These are phyloP conservation scores for Lamellibrachia columna DNA, from an alignment of 2,888 invertebrate species.

Conservation along the genomic window DNA sequence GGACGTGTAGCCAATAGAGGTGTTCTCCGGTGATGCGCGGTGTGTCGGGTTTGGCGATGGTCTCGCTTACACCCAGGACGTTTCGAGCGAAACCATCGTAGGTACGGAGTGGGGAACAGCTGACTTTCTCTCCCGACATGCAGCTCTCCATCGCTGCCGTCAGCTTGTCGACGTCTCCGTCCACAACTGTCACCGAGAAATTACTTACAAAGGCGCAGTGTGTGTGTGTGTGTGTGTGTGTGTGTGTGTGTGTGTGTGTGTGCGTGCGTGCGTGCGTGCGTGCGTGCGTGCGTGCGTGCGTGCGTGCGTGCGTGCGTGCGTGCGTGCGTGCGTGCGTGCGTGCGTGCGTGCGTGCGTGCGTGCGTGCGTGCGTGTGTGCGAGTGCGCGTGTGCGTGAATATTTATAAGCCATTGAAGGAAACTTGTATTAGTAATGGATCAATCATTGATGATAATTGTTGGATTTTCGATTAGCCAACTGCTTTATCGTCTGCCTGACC, in stretches of 20 bases:
- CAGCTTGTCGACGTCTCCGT: constrained; percentile 1
- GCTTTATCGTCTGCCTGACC: not conserved
- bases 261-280: too few species aligned
- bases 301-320: too few species aligned
- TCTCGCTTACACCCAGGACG: not conserved
- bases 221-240: too few species aligned
- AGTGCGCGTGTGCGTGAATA: too few species aligned
- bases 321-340: rapidly evolving
- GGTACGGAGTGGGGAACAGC: not conserved
- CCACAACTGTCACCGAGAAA: not conserved
- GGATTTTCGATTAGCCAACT: not conserved
- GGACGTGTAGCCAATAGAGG: not conserved
- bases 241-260: too few species aligned
- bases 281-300: rapidly evolving
- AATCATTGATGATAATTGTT: too few species aligned
- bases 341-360: too few species aligned
- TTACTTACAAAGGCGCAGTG: not conserved
- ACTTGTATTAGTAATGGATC: too few species aligned
- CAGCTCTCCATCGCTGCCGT: not conserved
- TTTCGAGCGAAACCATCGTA: not conserved
- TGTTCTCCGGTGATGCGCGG: not conserved
- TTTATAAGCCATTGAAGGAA: too few species aligned
- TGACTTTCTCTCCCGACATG: not conserved
- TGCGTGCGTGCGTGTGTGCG: too few species aligned
- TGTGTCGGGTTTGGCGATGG: not conserved